These are phyloP conservation scores for Lathronympha strigana DNA, from an alignment of 2,888 invertebrate genomes.

Conservation along the genomic window DNA sequence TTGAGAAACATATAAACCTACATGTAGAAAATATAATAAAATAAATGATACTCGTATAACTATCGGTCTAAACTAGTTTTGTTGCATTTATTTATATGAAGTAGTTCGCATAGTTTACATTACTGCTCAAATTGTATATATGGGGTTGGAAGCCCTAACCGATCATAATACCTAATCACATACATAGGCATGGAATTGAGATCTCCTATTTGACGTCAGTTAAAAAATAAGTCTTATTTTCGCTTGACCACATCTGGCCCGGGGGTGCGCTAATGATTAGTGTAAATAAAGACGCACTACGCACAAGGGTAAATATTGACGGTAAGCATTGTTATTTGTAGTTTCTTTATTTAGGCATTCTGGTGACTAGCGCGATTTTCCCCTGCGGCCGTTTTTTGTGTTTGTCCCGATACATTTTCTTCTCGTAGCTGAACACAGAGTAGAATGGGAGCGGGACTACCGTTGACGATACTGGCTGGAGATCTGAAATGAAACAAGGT, in stretches of 20 bases:
- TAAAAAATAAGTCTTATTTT: conserved; percentile 14
- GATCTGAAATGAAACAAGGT: conserved; percentile 63
- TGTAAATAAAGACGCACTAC: conserved; percentile 13
- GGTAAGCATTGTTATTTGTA: conserved; percentile 42
- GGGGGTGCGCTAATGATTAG: conserved; percentile 24
- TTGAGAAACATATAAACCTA: no score
- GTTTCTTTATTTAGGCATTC: conserved; percentile 66
- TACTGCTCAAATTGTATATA: no score
- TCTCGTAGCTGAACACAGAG: conserved; percentile 72
- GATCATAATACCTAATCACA: no score
- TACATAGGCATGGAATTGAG: no score
- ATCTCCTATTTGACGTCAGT: background rate
- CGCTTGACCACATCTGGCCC: conserved; percentile 23
- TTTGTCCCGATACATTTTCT: conserved; percentile 71
- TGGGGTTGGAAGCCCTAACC: no score
- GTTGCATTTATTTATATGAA: no score
- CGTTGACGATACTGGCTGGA: conserved; percentile 75
- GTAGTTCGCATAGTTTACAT: no score
- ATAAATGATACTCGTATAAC: no score
- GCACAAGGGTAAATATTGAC: conserved; percentile 20
- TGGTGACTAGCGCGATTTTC: conserved; percentile 74
- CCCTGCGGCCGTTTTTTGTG: conserved; percentile 71
- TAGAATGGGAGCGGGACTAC: conserved; percentile 75
- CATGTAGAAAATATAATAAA: no score
- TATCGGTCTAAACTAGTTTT: no score